phyloP scores from a whole-genome alignment of 2,797 vertebrate species.

The Hypotaenidia okinawae region DNA sequence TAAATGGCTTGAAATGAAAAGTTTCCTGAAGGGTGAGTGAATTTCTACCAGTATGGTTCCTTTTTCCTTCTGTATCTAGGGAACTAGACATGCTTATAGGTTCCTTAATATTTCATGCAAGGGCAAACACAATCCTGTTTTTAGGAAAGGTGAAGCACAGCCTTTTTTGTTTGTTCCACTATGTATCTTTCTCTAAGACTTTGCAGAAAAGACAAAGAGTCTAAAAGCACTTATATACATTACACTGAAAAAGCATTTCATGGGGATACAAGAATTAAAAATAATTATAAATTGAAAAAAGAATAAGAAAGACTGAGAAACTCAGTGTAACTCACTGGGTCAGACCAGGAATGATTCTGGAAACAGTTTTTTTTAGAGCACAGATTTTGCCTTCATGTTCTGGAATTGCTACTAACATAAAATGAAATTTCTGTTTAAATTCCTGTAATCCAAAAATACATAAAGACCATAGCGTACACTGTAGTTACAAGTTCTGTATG shows the following conservation, averaged over 20 bases:
- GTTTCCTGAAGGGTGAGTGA: neutral
- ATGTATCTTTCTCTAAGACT: neutral
- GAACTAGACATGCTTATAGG: neutral
- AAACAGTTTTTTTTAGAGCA: rapidly evolving
- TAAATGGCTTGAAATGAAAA: neutral
- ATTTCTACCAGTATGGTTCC: neutral
- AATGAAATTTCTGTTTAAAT: neutral
- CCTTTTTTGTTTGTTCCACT: neutral
- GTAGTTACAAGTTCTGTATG: neutral
- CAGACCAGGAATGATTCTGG: neutral
- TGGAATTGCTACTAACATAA: neutral
- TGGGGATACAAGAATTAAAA: neutral
- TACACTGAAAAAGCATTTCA: neutral
- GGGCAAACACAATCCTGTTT: neutral
- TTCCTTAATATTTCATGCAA: neutral
- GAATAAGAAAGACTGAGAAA: neutral
- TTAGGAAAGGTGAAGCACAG: neutral
- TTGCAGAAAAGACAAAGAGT: neutral
- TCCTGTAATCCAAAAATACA: neutral
- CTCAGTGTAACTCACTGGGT: neutral
- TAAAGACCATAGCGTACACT: neutral
- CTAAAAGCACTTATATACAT: neutral
- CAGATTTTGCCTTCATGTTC: neutral
- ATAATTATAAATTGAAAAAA: neutral
- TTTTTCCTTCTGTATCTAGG: neutral